Evolutionary conservation across 2,888 invertebrate genomes (phyloP), one percentile per base, ranked within the genome.

Genomic region (Agrochola circellaris): DNA sequence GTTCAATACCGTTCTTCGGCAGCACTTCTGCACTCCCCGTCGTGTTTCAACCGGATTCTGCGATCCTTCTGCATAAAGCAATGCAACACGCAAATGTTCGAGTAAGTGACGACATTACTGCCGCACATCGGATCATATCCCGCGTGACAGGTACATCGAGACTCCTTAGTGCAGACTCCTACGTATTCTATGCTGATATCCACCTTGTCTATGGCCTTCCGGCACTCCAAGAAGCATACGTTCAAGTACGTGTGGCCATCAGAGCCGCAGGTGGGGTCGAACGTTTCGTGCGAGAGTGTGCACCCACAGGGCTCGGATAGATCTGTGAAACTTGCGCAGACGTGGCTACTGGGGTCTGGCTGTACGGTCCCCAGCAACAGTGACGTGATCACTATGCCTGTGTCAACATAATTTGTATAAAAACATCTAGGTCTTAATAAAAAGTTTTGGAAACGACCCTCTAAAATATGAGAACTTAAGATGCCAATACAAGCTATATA

Each of bases 201-300:
- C 6, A 0, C 20, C 7, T 51, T 23, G 7, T 54, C 66, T 56
- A 64, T 9, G 2, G 17, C 11, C 7, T 68, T 23, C 38, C 38
- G 34, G 79, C 88, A 89, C 2, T 85, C 73, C 3, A 91, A 71
- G 64, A 86, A 72, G 38, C 90, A 91, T 1, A 97, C 23, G 93
- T 97, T 98, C 79, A 95, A 94, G 93, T 98, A 98, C 0, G 98
- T 98, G 79, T 96, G 95, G 13, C 97, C 97, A 92, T 98, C 98
- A 62, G 97, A 97, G 30, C 98, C 98, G 92, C 98, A 98, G 17
- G 98, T 97, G 42, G 97, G 97, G n/a, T 95, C 73, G n/a, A 81
- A 84, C 0, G 85, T 78, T 1, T 30, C 65, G 0, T 13, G 15
- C 0, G 66, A 23, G 20, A 83, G 17, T 1, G 20, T 62, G 65